Evolutionary conservation across 2,797 vertebrate species (phyloP).

Genomic region (Scleropages formosus): DNA sequence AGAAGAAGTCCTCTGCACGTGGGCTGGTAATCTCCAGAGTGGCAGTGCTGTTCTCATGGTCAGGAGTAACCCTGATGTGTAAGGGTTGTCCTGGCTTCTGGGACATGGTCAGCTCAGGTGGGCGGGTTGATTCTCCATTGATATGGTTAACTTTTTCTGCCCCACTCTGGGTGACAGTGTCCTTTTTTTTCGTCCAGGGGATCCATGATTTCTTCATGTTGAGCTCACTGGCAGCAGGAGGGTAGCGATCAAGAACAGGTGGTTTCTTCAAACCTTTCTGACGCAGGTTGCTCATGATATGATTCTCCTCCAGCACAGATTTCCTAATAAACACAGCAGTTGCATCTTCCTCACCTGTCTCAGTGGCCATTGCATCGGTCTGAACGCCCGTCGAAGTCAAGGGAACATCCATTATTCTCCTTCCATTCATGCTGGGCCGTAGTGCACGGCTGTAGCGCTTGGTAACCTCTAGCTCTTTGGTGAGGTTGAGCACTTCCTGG

Average conservation of each 20-base stretch:
- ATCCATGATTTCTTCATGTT: conserved; percentile 80
- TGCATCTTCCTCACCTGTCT: conserved; percentile 80
- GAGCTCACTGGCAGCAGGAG: conserved; percentile 79
- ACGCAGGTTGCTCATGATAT: conserved; percentile 90
- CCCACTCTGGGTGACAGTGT: conserved; percentile 57
- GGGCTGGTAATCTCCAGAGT: conserved; percentile 94
- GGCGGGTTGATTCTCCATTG: conserved; percentile 50
- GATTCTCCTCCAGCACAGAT: conserved; percentile 91
- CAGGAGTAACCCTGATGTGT: conserved; percentile 90
- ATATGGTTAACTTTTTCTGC: conserved; percentile 60
- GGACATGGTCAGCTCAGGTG: conserved; percentile 72
- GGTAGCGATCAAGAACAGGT: conserved; percentile 83
- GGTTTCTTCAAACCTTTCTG: conserved; percentile 82
- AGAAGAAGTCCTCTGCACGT: conserved; percentile 88
- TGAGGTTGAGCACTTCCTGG: conserved; percentile 77
- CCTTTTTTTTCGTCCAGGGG: conserved; percentile 89
- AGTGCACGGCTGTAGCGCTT: conserved; percentile 85
- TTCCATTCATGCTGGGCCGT: conserved; percentile 82
- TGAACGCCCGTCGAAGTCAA: conserved; percentile 85
- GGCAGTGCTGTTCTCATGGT: conserved; percentile 84
- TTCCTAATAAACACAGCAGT: conserved; percentile 90
- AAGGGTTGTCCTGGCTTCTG: conserved; percentile 84
- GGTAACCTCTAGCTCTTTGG: conserved; percentile 82
- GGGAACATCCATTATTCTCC: conserved; percentile 82
- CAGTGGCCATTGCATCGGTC: conserved; percentile 71